Conservation (phyloP, 2,113 vertebrate species). For the Abramis brama region DNA sequence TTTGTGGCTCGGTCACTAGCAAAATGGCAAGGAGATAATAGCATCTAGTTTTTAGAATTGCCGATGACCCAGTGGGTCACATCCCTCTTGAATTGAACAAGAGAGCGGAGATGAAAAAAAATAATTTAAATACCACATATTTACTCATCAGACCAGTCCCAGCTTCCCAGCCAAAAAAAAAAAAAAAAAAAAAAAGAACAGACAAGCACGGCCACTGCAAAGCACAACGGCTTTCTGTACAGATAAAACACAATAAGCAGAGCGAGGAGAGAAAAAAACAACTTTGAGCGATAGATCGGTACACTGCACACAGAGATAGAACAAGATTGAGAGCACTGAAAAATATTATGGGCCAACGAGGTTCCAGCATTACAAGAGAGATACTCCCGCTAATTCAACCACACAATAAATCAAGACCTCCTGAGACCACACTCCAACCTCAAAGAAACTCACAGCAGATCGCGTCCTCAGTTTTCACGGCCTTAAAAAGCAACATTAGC, state of each 20-base stretch:
- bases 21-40: not conserved
- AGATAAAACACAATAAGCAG: not conserved
- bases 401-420: conserved; percentile 37
- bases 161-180: conserved; percentile 1
- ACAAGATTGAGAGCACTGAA: conserved; percentile 38
- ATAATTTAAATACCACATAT: not conserved
- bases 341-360: conserved; percentile 11
- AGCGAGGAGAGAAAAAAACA: not conserved
- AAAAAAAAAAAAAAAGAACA: conserved; percentile 1
- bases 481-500: conserved; percentile 25
- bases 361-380: conserved; percentile 40
- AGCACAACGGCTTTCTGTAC: conserved; percentile 22
- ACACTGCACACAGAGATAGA: conserved; percentile 38
- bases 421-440: not conserved
- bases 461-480: not conserved
- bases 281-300: conserved; percentile 24
- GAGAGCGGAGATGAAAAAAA: not conserved
- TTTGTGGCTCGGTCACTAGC: not conserved
- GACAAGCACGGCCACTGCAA: not conserved
- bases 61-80: not conserved
- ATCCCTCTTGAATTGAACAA: not conserved
- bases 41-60: not conserved
- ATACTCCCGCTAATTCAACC: conserved; percentile 28
- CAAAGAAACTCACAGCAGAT: conserved; percentile 2
- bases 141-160: not conserved